Percentiles rank a stretch among this genome's conserved stretches.
These are phyloP conservation scores for Grus americana DNA, from an alignment of 2,113 vertebrate genomes.

Conservation along the genomic window DNA sequence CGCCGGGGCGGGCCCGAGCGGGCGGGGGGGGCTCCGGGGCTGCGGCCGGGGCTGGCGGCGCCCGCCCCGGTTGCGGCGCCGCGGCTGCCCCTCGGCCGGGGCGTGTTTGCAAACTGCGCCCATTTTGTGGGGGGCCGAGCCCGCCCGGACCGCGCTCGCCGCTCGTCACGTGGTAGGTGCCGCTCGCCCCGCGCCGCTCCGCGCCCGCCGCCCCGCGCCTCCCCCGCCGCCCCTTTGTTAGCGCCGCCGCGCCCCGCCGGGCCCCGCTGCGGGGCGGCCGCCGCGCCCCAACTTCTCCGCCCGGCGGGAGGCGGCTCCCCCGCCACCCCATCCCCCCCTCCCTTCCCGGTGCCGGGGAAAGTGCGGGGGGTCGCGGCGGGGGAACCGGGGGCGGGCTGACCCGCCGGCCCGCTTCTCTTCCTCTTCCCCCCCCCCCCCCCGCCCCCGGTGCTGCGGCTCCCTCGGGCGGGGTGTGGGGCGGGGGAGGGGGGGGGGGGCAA, in stretches of 20 bases:
- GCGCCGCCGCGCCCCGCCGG: slow-evolving; percentile 59
- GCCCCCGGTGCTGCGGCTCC: slow-evolving; percentile 49
- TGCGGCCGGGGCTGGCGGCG: background rate
- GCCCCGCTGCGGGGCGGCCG: background rate
- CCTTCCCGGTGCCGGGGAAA: background rate
- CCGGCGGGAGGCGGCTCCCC: background rate
- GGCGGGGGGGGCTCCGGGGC: background rate
- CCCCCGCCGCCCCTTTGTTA: slow-evolving; percentile 82
- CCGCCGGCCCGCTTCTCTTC: background rate
- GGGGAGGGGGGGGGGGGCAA: background rate
- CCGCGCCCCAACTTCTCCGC: slow-evolving; percentile 40
- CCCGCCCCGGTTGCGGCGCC: background rate
- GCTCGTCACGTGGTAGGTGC: slow-evolving; percentile 95
- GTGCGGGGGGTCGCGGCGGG: background rate
- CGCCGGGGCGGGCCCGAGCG: background rate
- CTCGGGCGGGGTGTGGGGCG: background rate
- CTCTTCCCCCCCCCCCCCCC: background rate
- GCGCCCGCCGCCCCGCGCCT: slow-evolving; percentile 50
- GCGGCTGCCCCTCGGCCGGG: slow-evolving; percentile 37
- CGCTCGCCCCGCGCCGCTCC: slow-evolving; percentile 71
- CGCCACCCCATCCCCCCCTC: background rate
- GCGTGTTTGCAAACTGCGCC: slow-evolving; percentile 81
- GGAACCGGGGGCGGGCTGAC: background rate
- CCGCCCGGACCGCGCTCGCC: slow-evolving; percentile 87
- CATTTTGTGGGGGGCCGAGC: slow-evolving; percentile 86